These are phyloP conservation scores for Mastacembelus armatus DNA, from an alignment of 2,797 vertebrate genomes.

Conservation along the genomic window DNA sequence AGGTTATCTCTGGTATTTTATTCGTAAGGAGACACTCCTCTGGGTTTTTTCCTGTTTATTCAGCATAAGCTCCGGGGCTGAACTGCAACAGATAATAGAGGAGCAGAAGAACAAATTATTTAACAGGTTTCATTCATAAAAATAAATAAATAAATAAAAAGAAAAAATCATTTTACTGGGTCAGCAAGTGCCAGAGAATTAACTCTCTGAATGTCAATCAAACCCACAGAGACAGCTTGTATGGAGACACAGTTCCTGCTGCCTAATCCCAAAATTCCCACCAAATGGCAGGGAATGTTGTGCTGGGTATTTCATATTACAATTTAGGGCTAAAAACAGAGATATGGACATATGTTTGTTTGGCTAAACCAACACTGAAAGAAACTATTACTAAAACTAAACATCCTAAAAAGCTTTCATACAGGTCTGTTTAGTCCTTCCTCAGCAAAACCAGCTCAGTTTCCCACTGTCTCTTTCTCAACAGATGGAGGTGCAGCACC, in stretches of 20 bases:
- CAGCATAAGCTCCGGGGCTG: constrained; percentile 10
- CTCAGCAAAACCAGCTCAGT: too few species aligned
- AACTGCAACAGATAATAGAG: constrained; percentile 26
- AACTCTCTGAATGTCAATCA: constrained; percentile 27
- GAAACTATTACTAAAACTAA: not conserved
- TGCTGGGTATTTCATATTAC: not conserved
- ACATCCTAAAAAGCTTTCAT: not conserved
- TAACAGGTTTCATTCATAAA: not conserved
- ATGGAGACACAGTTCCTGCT: constrained; percentile 2
- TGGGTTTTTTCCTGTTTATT: not conserved
- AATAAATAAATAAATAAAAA: constrained; percentile 9
- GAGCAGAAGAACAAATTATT: too few species aligned
- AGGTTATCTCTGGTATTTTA: constrained; percentile 32
- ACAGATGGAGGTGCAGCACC: too few species aligned
- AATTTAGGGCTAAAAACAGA: not conserved
- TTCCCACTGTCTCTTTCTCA: too few species aligned
- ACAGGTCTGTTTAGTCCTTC: not conserved
- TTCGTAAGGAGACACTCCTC: constrained; percentile 7
- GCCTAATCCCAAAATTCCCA: constrained; percentile 12
- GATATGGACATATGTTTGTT: not conserved
- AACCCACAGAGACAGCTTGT: constrained; percentile 10
- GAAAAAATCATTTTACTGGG: constrained; percentile 16
- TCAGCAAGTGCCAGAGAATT: constrained; percentile 17
- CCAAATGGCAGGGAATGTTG: not conserved
- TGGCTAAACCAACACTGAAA: not conserved